These are phyloP conservation scores for Tipula confusa DNA, from an alignment of 2,888 invertebrate species.

Conservation along the genomic window DNA sequence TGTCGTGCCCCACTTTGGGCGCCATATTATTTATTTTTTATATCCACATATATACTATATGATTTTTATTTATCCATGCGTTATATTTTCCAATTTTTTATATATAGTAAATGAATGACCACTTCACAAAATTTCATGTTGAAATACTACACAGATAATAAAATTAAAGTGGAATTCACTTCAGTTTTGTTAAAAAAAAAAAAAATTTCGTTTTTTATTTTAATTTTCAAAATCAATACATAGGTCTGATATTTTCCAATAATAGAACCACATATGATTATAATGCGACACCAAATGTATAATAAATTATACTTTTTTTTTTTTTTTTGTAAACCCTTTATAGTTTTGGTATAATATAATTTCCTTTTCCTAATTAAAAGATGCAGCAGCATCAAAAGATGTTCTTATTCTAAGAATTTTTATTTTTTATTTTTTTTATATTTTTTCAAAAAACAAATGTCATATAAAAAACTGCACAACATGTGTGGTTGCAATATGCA, in stretches of 20 bases:
- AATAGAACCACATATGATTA: neutral
- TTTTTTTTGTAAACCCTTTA: too few species aligned
- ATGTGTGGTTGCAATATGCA: constrained; percentile 30
- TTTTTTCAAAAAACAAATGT: neutral
- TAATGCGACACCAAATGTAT: neutral
- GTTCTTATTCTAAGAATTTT: neutral
- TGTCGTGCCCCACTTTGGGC: neutral
- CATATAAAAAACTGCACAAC: constrained; percentile 21
- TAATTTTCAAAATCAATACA: neutral
- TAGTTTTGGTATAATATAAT: neutral
- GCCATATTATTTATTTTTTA: neutral
- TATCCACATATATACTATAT: neutral
- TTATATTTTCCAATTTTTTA: neutral
- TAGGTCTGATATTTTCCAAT: neutral
- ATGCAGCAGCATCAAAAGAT: neutral
- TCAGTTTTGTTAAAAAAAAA: neutral
- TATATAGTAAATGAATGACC: neutral
- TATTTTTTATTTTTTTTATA: too few species aligned
- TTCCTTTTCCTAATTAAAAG: neutral
- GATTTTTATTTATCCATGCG: neutral
- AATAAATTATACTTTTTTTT: too few species aligned
- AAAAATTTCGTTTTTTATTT: neutral
- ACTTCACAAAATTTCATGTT: neutral
- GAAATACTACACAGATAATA: neutral
- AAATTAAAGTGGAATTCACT: neutral